These are phyloP conservation scores for Carpatolechia fugitivella DNA, from an alignment of 2,888 invertebrate genomes.

Conservation along the genomic window DNA sequence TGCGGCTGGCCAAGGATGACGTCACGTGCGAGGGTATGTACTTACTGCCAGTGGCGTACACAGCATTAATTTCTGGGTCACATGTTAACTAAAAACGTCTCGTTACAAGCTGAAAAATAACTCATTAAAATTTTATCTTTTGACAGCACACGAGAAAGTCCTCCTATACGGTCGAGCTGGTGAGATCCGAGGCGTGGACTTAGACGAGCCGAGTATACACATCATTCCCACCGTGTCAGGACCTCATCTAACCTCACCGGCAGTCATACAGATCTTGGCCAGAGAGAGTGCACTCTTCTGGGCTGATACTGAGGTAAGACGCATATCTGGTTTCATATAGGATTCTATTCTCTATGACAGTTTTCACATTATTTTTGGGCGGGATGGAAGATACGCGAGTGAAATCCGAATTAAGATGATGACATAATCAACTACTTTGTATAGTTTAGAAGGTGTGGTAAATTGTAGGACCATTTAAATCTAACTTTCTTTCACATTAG, in stretches of 20 bases:
- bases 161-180: constrained; percentile 86
- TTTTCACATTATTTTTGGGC: too few species aligned
- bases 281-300: constrained; percentile 74
- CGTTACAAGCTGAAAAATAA: too few species aligned
- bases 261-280: constrained; percentile 84
- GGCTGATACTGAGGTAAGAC: constrained; percentile 83
- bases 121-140: too few species aligned
- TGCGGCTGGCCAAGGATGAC: constrained; percentile 76
- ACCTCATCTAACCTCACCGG: constrained; percentile 84
- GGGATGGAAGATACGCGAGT: too few species aligned
- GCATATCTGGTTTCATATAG: too few species aligned
- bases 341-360: too few species aligned
- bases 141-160: constrained; percentile 86
- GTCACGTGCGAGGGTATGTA: constrained; percentile 40
- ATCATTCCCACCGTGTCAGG: constrained; percentile 90
- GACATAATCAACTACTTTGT: too few species aligned
- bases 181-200: constrained; percentile 91
- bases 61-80: background rate
- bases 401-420: too few species aligned
- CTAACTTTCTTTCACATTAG: too few species aligned
- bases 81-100: too few species aligned
- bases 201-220: constrained; percentile 85
- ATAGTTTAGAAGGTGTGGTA: too few species aligned
- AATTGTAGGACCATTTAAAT: too few species aligned
- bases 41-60: constrained; percentile 24